Percentiles rank a stretch among this genome's conserved stretches.
These are phyloP conservation scores for Bufotes viridis DNA, from an alignment of 2,797 vertebrate genomes.

Conservation along the genomic window DNA sequence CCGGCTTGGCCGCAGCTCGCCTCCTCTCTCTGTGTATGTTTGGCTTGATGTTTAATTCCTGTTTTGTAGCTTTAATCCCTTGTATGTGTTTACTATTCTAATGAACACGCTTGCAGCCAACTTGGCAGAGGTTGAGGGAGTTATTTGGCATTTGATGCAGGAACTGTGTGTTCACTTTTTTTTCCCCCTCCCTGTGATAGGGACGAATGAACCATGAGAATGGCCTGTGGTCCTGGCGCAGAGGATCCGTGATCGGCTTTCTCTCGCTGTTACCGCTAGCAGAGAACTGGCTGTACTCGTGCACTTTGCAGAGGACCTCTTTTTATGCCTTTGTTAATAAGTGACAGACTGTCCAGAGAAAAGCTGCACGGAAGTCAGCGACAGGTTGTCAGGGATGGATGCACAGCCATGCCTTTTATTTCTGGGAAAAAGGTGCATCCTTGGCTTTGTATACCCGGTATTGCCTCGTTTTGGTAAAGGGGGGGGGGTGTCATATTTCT, in stretches of 20 bases:
- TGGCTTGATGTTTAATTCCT: constrained; percentile 45
- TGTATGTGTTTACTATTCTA: constrained; percentile 60
- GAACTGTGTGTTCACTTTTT: constrained; percentile 51
- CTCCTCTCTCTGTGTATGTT: constrained; percentile 23
- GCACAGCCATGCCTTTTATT: too few relatives aligned
- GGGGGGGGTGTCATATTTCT: too few relatives aligned
- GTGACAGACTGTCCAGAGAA: not conserved
- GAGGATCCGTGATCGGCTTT: constrained; percentile 9
- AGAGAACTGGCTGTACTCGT: constrained; percentile 24
- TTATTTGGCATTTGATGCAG: constrained; percentile 44
- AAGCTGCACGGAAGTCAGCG: too few relatives aligned
- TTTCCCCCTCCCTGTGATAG: not conserved
- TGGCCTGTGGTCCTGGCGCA: constrained; percentile 35
- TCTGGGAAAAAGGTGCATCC: too few relatives aligned
- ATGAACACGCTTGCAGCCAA: constrained; percentile 53
- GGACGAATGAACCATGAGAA: constrained; percentile 37
- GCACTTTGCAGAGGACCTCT: not conserved
- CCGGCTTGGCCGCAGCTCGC: constrained; percentile 16
- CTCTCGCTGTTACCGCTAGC: not conserved
- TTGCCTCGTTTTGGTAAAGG: too few relatives aligned
- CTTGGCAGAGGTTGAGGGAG: constrained; percentile 44
- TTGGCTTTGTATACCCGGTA: too few relatives aligned
- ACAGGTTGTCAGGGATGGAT: too few relatives aligned
- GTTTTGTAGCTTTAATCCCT: constrained; percentile 54
- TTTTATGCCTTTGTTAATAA: not conserved